Percentiles rank a stretch among this genome's conserved stretches.
Evolutionary conservation across 2,888 invertebrate genomes (phyloP).

Genomic region (Lutraria lutraria): DNA sequence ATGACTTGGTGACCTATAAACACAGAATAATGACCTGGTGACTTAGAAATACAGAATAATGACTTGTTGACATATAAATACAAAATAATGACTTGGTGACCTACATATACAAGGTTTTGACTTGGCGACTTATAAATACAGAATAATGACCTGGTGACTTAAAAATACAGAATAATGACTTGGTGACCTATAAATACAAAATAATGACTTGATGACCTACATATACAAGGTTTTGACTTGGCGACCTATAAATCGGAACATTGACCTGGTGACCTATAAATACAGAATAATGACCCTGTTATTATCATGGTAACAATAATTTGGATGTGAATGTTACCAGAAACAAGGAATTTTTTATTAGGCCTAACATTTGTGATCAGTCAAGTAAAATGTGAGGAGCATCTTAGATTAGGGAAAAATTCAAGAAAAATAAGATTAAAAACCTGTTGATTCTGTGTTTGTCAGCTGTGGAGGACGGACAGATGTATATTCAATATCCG

Average conservation of each 20-base stretch:
- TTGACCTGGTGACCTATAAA: neutral
- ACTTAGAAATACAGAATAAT: neutral
- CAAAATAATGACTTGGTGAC: constrained; percentile 64
- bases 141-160: neutral
- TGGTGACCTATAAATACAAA: constrained; percentile 48
- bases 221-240: neutral
- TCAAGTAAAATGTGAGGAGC: no score
- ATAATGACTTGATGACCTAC: constrained; percentile 59
- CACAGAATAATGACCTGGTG: no score
- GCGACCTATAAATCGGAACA: neutral
- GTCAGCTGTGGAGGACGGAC: constrained; percentile 81
- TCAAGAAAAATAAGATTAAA: neutral
- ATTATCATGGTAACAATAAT: no score
- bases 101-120: neutral
- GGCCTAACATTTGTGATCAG: no score
- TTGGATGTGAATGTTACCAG: no score
- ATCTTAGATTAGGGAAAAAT: no score
- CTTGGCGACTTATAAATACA: no score
- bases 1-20: constrained; percentile 55
- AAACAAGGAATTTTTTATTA: no score
- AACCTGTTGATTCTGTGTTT: constrained; percentile 75
- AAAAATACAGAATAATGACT: neutral
- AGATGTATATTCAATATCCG: constrained; percentile 82
- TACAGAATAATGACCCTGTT: neutral
- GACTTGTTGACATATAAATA: constrained; percentile 35